phyloP scores from a whole-genome alignment of 2,113 vertebrate genomes.

The Catharus bicknelli region DNA sequence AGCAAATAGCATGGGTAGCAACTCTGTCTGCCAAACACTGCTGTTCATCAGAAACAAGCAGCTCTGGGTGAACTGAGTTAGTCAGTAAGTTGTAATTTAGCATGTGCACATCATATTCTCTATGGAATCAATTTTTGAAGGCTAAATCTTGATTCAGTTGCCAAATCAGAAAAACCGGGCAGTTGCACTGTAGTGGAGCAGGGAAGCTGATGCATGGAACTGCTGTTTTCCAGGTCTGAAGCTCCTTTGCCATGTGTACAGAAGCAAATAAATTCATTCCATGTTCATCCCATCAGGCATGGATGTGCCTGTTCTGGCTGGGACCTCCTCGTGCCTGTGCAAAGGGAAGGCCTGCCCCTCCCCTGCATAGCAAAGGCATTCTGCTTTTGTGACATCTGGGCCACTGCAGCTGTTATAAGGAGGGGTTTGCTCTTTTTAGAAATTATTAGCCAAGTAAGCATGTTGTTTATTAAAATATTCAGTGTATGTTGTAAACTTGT shows the following conservation, averaged over 20 bases:
- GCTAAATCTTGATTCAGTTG: neutral
- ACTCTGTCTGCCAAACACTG: neutral
- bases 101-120: neutral
- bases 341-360: neutral
- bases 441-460: constrained; percentile 30
- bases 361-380: constrained; percentile 24
- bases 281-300: neutral
- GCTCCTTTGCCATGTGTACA: neutral
- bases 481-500: neutral
- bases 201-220: neutral
- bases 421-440: constrained; percentile 51
- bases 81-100: neutral
- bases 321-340: neutral
- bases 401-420: constrained; percentile 42
- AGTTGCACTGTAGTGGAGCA: neutral
- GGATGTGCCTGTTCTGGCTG: neutral
- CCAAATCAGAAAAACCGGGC: neutral
- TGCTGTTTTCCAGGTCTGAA: neutral
- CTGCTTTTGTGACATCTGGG: constrained; percentile 36
- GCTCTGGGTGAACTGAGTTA: neutral
- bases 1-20: neutral
- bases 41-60: neutral
- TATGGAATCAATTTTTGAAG: neutral
- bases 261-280: neutral
- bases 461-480: neutral